Evolutionary conservation across 2,888 invertebrate genomes (phyloP), one percentile per base, ranked within the genome.

Genomic region (Hylaea fasciaria): DNA sequence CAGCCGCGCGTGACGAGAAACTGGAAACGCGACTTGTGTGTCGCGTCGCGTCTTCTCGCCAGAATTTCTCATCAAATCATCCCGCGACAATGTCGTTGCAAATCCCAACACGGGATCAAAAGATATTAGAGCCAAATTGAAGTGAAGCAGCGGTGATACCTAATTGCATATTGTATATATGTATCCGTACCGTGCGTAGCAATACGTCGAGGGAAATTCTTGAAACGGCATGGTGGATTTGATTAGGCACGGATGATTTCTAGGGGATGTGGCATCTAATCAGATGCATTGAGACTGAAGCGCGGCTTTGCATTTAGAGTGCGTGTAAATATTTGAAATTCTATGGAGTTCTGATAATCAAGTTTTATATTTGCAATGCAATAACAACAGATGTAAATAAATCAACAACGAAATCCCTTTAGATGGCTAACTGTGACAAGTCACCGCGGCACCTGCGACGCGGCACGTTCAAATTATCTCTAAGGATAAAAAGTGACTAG

Each of bases 61-160:
- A 81, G 85, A 87, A 87, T 89, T 70, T 90, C 90, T 89, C 91
- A 89, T 91, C 91, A 90, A 89, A 90, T 87, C 87, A 89, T 86
- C 82, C 82, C 83, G 82, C 86, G 86, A 88, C 89, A 90, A 86
- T 89, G 89, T 87, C 80, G 85, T 80, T 80, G 86, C 86, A 89
- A 88, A 90, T 89, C 91, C 89, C 88, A 82, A 78, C 82, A 79
- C 81, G 87, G 86, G 86, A 89, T 91, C 89, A 88, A 85, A 85
- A 83, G 85, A 84, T 85, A 90, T 90, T 89, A 89, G 80, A 87
- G 77, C 82, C 80, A 87, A 89, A 89, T 89, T 89, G 88, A 85
- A 89, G 80, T 76, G 78, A 81, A 83, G 78, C 74, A 73, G 72
- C 65, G 72, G 73, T 78, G 79, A 80, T 77, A 80, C 78, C 71